Base-by-base conservation (phyloP, 1,140 invertebrate genomes). In the Drosophila insularis region DNA sequence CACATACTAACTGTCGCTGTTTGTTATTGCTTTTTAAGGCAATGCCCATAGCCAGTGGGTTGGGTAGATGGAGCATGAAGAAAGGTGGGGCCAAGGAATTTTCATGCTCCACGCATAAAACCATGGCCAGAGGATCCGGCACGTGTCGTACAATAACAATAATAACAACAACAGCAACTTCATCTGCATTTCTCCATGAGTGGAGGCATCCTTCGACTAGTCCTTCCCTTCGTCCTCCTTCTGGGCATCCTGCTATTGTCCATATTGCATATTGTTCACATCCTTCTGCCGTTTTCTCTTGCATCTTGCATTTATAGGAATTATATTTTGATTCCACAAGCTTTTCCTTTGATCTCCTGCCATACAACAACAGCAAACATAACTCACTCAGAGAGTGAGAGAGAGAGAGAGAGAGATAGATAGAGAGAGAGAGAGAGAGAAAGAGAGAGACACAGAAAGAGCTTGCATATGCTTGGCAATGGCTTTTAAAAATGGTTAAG, bases 251-350 rank as follows among this genome's bases (percentile, higher is more conserved):
- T 65, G 39, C 32, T 59, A 58, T 64, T 65, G 62, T 19, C 53
- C 56, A 19, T 68, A 46, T 53, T 27, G 31, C 65, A 11, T 8
- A 19, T 21, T 50, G 17, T 50, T 50, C 17, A 50, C 43, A 50
- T 23, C 19, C 35, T 11, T 6, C 8, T 4, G 6, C 53, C 2
- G 1, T 3, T 8, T 19, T 39, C 40, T 53, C 40, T 27, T 21
- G 68, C 68, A 64, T 69, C 43, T 69, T 35, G 80, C 72, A 80
- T 89, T 87, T 89, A 74, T 80, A 53, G 63, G 80, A 56, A 68
- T 73, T 87, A 80, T 74, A 80, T 87, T 87, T 80, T 78, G 77
- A 84, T 82, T 84, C 65, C 74, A 35, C 19, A 59, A 56, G 62
- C 27, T 64, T 64, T 54, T 31, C 23, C 21, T 19, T 53, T 63